Evolutionary conservation across 2,888 invertebrate species (phyloP), one percentile per base, ranked within the genome.

Genomic region (Campaea margaritaria): DNA sequence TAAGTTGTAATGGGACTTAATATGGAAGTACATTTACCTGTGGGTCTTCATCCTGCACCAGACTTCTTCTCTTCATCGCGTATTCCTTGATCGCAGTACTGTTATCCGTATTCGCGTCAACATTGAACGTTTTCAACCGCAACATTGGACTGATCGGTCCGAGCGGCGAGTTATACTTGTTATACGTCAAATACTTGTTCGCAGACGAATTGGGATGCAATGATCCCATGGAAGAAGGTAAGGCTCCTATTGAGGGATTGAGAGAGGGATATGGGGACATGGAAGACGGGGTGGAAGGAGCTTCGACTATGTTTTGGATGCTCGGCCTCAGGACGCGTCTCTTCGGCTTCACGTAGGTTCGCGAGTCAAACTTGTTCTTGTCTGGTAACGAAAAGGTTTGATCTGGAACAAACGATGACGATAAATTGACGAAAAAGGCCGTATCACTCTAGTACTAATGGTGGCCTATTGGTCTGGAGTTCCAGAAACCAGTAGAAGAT

Each of bases 291-390:
- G 77, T 85, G 14, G 86, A 85, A 0, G 78, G 56, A 7, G 77
- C 81, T 56, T 91, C 91, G 1, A 92, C 84, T 46, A 91, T 88
- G 66, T 84, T 92, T 62, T 95, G 95, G 65, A 95, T 94, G 74
- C 94, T 94, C 36, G 94, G 94, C 58, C 95, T 90, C 34, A 82
- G 89, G 11, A 86, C 81, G 56, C 94, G 89, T 75, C 94, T 94
- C 78, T 95, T 95, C 16, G 95, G 95, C 70, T 94, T 93, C 51
- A 95, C 95, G 81, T 94, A 96, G 10, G 96, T 96, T 72, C 95
- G 90, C 0, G 95, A 94, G 77, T 96, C 95, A 73, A 95, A 94
- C 63, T 90, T 92, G 75, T 92, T 93, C 67, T 87, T 93, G 76
- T 93, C 89, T 63, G 89, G 84, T 64, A 82, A 52, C 42, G 86